Conservation (phyloP, 2,888 invertebrate species). For the Hololepta plana region DNA sequence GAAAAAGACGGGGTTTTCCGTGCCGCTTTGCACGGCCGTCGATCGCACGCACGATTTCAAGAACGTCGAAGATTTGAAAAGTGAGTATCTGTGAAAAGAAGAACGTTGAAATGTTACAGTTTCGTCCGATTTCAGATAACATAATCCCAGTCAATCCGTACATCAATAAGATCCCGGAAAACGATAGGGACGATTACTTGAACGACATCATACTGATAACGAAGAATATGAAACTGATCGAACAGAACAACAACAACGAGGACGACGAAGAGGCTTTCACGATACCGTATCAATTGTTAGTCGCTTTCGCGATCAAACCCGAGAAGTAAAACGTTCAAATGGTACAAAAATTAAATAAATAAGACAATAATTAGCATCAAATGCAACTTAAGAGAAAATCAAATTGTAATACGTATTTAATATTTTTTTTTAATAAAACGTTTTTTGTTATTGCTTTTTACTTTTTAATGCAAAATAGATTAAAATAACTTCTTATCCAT, state of each 20-base stretch:
- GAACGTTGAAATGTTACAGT: no score
- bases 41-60: constrained; percentile 38
- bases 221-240: constrained; percentile 27
- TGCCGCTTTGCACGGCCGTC: constrained; percentile 36
- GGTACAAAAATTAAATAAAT: constrained; percentile 1
- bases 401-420: no score
- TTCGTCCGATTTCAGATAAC: constrained; percentile 33
- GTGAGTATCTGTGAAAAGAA: constrained; percentile 29
- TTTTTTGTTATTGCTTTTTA: no score
- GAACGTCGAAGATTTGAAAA: constrained; percentile 35
- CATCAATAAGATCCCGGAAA: constrained; percentile 36
- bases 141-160: constrained; percentile 55
- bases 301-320: constrained; percentile 12
- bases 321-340: background rate
- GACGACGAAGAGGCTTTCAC: constrained; percentile 22
- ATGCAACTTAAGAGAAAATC: constrained; percentile 1
- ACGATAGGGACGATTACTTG: constrained; percentile 40
- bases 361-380: background rate
- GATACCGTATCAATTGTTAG: constrained; percentile 13
- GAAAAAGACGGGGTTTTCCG: constrained; percentile 38
- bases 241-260: constrained; percentile 26
- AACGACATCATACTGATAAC: constrained; percentile 38
- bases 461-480: no score
- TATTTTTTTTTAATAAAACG: no score
- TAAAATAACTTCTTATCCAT: no score